Base-by-base conservation (phyloP, 2,797 vertebrate genomes). In the Sebastes trivittatus region DNA sequence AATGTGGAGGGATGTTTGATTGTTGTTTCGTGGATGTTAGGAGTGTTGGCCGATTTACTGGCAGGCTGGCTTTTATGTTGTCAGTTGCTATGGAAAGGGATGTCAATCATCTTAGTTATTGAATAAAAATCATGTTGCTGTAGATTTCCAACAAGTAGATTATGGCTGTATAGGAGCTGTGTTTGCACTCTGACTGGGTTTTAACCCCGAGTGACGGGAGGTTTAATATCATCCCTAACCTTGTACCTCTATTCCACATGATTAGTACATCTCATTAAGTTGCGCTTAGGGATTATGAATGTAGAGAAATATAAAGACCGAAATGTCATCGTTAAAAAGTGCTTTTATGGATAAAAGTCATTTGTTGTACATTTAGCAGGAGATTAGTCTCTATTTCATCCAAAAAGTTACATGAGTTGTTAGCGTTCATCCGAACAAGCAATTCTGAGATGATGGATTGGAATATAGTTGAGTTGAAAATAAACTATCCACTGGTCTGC, bases 31-130 rank as follows among this genome's bases (percentile, higher is more conserved):
- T 72, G 90, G 92, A 94, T 54, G 92, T 94, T 92, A 92, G 74
- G 76, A 87, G 83, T 86, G 89, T 92, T 83, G 85, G 90, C 80
- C 74, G 89, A 90, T 92, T 93, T 92, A 92, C 90, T 93, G 91
- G 88, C 92, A 93, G 88, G 68, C 83, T 36, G 78, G 89, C 92
- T 94, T 94, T 94, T 90, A 94, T 92, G 91, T 86, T 94, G 93
- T 94, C 91, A 89, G 85, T 77, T 75, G 87, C 84, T 67, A 86
- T 90, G 80, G 86, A 90, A 80, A 66, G 59, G 55, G 59, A 84
- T 88, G 92, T 92, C 93, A 93, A 63, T 95, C 94, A 94, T 90
- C 72, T 71, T 59, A 78, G 83, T 87, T 85, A 87, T 72, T 91
- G 79, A 93, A 88, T 92, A 90, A 89, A 90, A 86, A 87, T 80